phyloP scores from a whole-genome alignment of 2,113 vertebrate genomes.

The Psittacula cyanocephala region DNA sequence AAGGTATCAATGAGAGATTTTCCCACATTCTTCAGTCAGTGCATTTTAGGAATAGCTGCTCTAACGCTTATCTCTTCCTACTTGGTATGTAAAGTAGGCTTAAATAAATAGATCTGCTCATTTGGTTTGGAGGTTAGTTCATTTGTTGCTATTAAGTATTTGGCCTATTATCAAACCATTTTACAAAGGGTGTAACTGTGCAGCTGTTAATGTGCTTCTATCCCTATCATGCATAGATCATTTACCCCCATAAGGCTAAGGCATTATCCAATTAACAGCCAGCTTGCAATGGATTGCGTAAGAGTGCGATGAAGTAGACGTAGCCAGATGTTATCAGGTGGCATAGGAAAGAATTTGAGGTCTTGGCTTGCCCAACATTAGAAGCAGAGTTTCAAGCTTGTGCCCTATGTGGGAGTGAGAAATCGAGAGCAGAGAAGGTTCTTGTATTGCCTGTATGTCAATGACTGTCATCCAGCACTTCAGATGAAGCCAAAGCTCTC shows the following conservation, averaged over 20 bases:
- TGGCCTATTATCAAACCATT: constrained; percentile 57
- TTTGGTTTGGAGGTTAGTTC: constrained; percentile 55
- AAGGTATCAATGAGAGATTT: neutral
- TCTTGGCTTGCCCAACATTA: constrained; percentile 18
- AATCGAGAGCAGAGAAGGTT: neutral
- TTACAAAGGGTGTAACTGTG: constrained; percentile 53
- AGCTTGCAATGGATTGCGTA: neutral
- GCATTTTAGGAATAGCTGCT: constrained; percentile 22
- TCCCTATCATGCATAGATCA: neutral
- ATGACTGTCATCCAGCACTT: neutral
- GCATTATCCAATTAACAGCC: constrained; percentile 19
- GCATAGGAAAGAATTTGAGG: neutral
- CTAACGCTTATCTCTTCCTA: neutral
- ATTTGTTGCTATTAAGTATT: constrained; percentile 48
- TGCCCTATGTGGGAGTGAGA: constrained; percentile 11
- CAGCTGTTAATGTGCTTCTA: constrained; percentile 8
- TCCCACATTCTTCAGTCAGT: neutral
- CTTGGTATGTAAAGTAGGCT: constrained; percentile 32
- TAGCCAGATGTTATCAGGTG: constrained; percentile 28
- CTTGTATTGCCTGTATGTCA: neutral
- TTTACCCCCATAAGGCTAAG: constrained; percentile 17
- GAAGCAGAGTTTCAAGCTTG: neutral
- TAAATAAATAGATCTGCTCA: neutral
- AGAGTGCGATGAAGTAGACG: neutral
- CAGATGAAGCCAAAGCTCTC: neutral